Conservation (phyloP, 2,888 invertebrate genomes). For the Metalampra italica region DNA sequence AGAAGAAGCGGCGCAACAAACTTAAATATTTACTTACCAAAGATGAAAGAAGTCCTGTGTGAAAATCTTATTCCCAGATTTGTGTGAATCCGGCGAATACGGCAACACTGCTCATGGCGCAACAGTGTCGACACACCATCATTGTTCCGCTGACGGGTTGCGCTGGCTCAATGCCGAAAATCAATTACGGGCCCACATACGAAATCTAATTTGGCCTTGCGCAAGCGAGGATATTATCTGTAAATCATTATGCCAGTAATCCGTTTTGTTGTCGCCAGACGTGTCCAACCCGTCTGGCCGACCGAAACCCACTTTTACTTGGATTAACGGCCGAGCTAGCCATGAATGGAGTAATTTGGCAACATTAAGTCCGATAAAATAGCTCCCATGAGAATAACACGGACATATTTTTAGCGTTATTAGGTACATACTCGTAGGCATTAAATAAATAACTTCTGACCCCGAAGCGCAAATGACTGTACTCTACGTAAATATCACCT, state of each 20-base stretch:
- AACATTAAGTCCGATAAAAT: constrained; percentile 7
- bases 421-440: background rate
- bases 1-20: too few species aligned
- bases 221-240: constrained; percentile 46
- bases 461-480: background rate
- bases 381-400: too few species aligned
- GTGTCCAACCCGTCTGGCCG: constrained; percentile 13
- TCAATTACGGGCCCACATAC: constrained; percentile 58
- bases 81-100: background rate
- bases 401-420: too few species aligned
- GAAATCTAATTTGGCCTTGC: constrained; percentile 56
- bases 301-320: constrained; percentile 17
- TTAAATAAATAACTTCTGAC: background rate
- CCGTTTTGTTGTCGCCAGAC: constrained; percentile 36
- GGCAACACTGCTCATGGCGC: constrained; percentile 2
- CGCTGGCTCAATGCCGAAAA: constrained; percentile 38
- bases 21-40: too few species aligned
- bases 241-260: constrained; percentile 45
- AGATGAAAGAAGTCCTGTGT: too few species aligned
- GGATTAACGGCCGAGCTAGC: constrained; percentile 11
- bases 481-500: constrained; percentile 17
- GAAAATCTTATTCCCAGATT: too few species aligned
- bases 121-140: constrained; percentile 54
- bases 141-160: constrained; percentile 49
- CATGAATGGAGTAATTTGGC: constrained; percentile 24